These are phyloP conservation scores for Liodrosophila aerea DNA, from an alignment of 2,888 invertebrate species.

Conservation along the genomic window DNA sequence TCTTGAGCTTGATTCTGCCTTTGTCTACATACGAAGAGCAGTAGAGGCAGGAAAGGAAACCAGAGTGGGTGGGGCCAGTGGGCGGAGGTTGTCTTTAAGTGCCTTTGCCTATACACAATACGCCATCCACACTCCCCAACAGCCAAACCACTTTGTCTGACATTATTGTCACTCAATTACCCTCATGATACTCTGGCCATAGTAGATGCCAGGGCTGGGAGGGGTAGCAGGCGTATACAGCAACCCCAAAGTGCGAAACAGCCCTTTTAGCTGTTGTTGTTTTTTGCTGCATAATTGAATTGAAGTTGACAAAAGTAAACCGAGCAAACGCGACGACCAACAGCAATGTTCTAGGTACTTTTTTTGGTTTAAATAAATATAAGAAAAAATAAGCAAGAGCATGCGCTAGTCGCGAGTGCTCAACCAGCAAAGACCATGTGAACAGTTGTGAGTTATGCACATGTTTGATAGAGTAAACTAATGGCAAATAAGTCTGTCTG, in stretches of 20 bases:
- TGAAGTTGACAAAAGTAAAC: constrained; percentile 77
- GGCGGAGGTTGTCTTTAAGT: constrained; percentile 50
- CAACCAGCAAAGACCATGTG: too few relatives aligned
- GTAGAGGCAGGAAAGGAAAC: not conserved
- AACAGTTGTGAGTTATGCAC: too few relatives aligned
- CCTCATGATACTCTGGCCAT: constrained; percentile 72
- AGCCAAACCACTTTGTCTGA: constrained; percentile 69
- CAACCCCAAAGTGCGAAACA: constrained; percentile 64
- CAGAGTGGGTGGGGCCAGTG: too few relatives aligned
- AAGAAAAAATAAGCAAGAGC: not conserved
- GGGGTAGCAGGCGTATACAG: too few relatives aligned
- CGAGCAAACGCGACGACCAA: constrained; percentile 36
- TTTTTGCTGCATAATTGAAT: constrained; percentile 79
- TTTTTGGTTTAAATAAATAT: constrained; percentile 64
- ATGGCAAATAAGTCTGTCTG: too few relatives aligned
- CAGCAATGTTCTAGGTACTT: constrained; percentile 51
- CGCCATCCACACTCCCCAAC: constrained; percentile 10
- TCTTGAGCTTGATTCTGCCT: constrained; percentile 77
- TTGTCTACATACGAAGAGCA: constrained; percentile 39
- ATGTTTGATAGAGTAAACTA: too few relatives aligned
- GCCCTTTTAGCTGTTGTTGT: constrained; percentile 45
- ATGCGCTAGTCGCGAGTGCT: not conserved
- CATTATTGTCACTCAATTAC: constrained; percentile 82
- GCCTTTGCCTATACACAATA: constrained; percentile 32
- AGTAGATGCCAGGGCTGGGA: too few relatives aligned